Base-by-base conservation (phyloP, 2,113 vertebrate species). In the Notothenia rossii region DNA sequence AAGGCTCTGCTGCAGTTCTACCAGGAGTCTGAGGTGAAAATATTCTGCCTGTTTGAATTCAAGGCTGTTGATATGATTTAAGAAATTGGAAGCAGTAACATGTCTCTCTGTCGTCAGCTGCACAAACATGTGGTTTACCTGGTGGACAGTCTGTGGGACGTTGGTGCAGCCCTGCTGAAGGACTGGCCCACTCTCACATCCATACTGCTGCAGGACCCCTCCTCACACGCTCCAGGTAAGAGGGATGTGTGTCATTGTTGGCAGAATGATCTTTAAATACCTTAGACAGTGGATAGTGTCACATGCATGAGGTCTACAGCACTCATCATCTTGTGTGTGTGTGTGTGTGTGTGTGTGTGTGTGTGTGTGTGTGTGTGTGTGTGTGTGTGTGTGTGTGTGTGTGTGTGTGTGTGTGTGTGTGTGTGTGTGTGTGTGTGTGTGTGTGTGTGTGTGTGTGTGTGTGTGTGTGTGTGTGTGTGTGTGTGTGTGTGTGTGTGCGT, bases 101-200 rank as follows among this genome's bases (percentile, higher is more conserved):
- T 33, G 9, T 56, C 5, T 66, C 54, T 65, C 4, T 40, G 14
- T 10, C 18, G 75, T 13, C 89, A 98, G 97, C 84, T 97, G n/a
- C 97, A 98, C 86, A 92, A 94, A 59, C 97, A 97, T 2, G 93
- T 97, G 82, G 89, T 95, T 0, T 98, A 97, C 86, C 94, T 98
- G 12, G 93, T 98, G 90, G 97, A 98, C 93, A 96, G 97, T 87
- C 94, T 98, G 84, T 98, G 97, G 97, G 97, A 98, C 89, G 96
- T 95, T 89, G 95, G 92, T n/a, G 94, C 94, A 18, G 82, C 82
- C 72, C 92, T 97, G 71, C 91, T 98, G 73, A 97, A 96, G 89
- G 96, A 97, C 94, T 98, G 97, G 97, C 81, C 96, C 40, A 86
- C 94, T 4, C 92, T 98, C 93, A 96, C 96, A 1, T 87, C 94